phyloP scores from a whole-genome alignment of 2,113 vertebrate species.

The Phyllostomus discolor region DNA sequence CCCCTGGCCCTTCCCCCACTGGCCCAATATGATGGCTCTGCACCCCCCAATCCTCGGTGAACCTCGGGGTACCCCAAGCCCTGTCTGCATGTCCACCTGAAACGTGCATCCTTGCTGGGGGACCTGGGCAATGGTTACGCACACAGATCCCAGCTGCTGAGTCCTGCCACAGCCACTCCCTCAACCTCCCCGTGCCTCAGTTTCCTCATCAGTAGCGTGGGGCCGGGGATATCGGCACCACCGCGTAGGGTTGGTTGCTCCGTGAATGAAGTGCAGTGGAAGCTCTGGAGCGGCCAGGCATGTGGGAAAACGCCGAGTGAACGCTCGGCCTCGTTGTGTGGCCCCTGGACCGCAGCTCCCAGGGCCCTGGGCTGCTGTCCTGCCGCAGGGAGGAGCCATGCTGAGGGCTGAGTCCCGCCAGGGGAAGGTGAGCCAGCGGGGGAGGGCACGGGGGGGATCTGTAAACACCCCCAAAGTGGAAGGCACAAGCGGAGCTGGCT shows the following conservation, averaged over 20 bases:
- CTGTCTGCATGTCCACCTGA: background rate
- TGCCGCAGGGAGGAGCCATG: background rate
- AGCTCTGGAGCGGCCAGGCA: background rate
- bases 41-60: background rate
- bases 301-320: accelerated
- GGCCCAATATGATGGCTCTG: background rate
- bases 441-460: background rate
- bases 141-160: background rate
- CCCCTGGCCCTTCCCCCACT: background rate
- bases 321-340: background rate
- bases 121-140: accelerated
- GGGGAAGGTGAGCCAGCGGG: background rate
- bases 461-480: background rate
- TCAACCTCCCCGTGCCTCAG: background rate
- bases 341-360: background rate
- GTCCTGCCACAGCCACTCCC: background rate
- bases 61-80: background rate
- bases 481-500: background rate
- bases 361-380: background rate
- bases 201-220: background rate
- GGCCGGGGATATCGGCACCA: too few relatives aligned
- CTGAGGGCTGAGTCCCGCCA: background rate
- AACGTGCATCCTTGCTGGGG: accelerated
- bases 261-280: accelerated
- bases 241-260: accelerated